Evolutionary conservation across 2,888 invertebrate species (phyloP), one percentile per base, ranked within the genome.

Genomic region (Hyposoter didymator): DNA sequence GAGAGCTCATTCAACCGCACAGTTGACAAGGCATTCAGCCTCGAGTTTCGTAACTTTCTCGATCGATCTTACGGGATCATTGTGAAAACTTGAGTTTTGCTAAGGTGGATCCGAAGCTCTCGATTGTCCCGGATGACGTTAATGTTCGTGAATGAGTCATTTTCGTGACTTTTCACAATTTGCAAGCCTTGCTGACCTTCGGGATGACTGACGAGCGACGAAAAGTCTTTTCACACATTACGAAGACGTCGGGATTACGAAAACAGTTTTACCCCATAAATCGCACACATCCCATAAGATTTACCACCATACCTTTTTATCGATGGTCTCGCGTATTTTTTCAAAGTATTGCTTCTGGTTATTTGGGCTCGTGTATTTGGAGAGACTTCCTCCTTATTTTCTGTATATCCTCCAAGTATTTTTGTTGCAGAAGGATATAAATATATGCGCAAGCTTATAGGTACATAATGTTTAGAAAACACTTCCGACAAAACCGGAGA

Each of bases 21-120:
- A 78, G 88, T 90, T 81, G 90, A 89, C 81, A 89, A 89, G 62
- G 90, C 88, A 85, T 91, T 89, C 86, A 90, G 87, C 73, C 88
- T 88, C 74, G 87, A 86, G 82, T 85, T 88, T 87, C 87, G 87
- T 81, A 91, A 88, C 87, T 90, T 90, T 75, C 84, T 89, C 87
- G 89, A 89, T 89, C 90, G 89, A 89, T 90, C 90, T 86, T 88
- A 82, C 75, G 86, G 85, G 69, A 88, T 86, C 64, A 89, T 87
- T 86, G 88, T 81, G 84, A 89, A 90, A 88, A 89, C 89, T 86
- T 87, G 89, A 84, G 88, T 87, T 82, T 89, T 88, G 14, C 87
- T 89, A 72, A 85, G 88, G 85, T 87, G 85, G 88, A 89, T 84
- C 79, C 81, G 78, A 82, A 90, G 89, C 73, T 88, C 84, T 72